Conservation (phyloP, 2,888 invertebrate genomes). For the Spodoptera picta region DNA sequence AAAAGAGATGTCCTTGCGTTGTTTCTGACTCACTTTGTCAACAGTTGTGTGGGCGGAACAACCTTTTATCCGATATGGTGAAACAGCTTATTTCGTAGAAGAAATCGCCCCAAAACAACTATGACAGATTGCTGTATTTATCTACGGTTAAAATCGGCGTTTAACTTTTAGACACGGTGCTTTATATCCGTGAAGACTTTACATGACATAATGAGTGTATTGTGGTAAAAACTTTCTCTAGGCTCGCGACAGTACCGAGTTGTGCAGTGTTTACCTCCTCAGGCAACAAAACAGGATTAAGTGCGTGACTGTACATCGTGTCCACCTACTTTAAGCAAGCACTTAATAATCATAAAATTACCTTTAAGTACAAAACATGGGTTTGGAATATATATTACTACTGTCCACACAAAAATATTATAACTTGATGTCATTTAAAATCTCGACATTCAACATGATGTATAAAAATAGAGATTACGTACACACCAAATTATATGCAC, state of each 20-base stretch:
- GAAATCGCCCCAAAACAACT: constrained; percentile 27
- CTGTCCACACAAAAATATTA: constrained; percentile 29
- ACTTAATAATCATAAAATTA: constrained; percentile 6
- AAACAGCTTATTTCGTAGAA: constrained; percentile 56
- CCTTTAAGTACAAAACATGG: background rate
- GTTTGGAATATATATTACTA: constrained; percentile 10
- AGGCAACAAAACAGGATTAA: constrained; percentile 66
- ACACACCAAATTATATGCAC: constrained; percentile 41
- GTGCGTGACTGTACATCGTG: constrained; percentile 34
- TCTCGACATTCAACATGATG: constrained; percentile 55
- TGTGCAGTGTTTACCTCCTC: constrained; percentile 65
- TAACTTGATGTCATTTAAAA: constrained; percentile 50
- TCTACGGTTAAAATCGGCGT: constrained; percentile 3
- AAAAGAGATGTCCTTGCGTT: constrained; percentile 78
- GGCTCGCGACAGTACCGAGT: constrained; percentile 52
- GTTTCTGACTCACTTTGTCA: constrained; percentile 84
- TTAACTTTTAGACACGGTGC: constrained; percentile 20
- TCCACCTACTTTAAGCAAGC: constrained; percentile 20
- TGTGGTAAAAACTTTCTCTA: constrained; percentile 73
- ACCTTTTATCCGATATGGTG: constrained; percentile 76
- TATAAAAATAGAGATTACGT: constrained; percentile 68
- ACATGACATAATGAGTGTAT: constrained; percentile 54
- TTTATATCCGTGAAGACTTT: constrained; percentile 27
- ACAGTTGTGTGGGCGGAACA: constrained; percentile 82
- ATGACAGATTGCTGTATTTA: constrained; percentile 3